Evolutionary conservation across 2,888 invertebrate species (phyloP).

Genomic region (Dicyrtomina minuta): DNA sequence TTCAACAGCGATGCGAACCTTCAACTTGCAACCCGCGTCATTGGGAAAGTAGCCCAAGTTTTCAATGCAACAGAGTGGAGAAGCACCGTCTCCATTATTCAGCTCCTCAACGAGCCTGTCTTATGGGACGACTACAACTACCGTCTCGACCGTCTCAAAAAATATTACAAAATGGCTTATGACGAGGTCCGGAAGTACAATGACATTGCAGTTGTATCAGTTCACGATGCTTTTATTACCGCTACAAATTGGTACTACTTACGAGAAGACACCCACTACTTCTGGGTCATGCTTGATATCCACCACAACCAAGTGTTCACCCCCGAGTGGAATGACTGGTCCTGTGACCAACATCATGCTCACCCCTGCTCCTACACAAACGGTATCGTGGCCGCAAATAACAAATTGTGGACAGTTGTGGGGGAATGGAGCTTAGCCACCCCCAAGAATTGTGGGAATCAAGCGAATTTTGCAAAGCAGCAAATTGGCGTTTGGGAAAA

Average conservation of each 20-base stretch:
- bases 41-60: conserved; percentile 46
- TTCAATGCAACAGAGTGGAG: conserved; percentile 45
- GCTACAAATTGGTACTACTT: conserved; percentile 49
- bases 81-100: conserved; percentile 48
- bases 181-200: conserved; percentile 45
- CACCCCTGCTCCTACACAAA: conserved; percentile 39
- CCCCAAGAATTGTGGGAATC: conserved; percentile 35
- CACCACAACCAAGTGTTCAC: conserved; percentile 42
- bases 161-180: conserved; percentile 45
- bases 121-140: conserved; percentile 50
- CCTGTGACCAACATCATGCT: conserved; percentile 40
- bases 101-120: conserved; percentile 50
- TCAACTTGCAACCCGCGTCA: conserved; percentile 39
- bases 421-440: conserved; percentile 51
- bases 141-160: conserved; percentile 43
- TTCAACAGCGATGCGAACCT: conserved; percentile 48
- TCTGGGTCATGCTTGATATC: conserved; percentile 38
- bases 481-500: conserved; percentile 47
- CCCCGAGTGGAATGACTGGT: conserved; percentile 32
- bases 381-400: conserved; percentile 36
- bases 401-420: conserved; percentile 48
- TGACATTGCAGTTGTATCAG: conserved; percentile 47
- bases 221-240: conserved; percentile 52
- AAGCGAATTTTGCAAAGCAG: conserved; percentile 36
- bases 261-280: conserved; percentile 48